These are phyloP conservation scores for Sigmodon hispidus DNA, from an alignment of 2,113 vertebrate genomes.

Conservation along the genomic window DNA sequence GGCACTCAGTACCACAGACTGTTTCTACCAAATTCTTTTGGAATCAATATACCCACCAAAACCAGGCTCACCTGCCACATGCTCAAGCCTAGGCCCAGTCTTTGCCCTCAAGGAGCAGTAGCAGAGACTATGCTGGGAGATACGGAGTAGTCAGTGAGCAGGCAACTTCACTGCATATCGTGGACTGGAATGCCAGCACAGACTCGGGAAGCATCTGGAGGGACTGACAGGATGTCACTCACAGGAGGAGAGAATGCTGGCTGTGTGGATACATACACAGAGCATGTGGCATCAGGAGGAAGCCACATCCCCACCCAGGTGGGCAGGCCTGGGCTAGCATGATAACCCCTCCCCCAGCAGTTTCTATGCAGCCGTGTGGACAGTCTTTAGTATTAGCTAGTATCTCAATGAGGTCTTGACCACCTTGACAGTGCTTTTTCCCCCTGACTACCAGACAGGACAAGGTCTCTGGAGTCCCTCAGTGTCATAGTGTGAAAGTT, in stretches of 20 bases:
- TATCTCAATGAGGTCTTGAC: rapidly evolving
- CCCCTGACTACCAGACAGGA: not conserved
- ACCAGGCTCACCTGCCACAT: not conserved
- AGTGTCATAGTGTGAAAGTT: not conserved
- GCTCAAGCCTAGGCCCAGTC: not conserved
- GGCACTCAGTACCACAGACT: not conserved
- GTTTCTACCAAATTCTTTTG: not conserved
- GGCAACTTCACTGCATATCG: rapidly evolving
- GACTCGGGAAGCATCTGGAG: not conserved
- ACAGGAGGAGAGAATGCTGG: not conserved
- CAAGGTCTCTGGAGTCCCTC: not conserved
- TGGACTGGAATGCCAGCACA: not conserved
- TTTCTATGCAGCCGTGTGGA: not conserved
- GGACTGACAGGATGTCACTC: not conserved
- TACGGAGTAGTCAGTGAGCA: rapidly evolving
- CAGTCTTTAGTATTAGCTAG: not conserved
- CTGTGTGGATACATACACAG: too few relatives aligned
- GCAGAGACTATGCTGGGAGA: not conserved
- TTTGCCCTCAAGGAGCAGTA: not conserved
- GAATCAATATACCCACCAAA: not conserved
- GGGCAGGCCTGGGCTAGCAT: not conserved
- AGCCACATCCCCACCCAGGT: rapidly evolving
- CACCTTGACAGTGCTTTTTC: not conserved
- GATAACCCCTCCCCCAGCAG: too few relatives aligned
- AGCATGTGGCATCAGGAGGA: not conserved